Conservation (phyloP, 2,113 vertebrate genomes). For the Crocuta crocuta region DNA sequence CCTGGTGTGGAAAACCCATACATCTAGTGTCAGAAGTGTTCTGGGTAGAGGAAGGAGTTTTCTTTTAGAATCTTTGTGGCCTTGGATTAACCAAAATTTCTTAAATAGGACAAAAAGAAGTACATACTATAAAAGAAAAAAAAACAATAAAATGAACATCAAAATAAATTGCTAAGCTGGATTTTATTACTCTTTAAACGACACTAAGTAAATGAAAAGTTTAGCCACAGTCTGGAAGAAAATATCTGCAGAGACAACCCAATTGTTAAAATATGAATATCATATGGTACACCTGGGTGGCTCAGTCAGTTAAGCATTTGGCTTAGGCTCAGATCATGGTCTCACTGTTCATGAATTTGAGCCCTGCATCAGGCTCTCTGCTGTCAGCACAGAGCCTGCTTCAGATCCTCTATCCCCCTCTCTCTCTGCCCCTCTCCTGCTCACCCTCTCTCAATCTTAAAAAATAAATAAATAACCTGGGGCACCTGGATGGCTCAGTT, state of each 20-base stretch:
- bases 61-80: conserved; percentile 29
- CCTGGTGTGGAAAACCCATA: background rate
- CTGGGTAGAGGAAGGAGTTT: background rate
- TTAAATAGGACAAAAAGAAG: background rate
- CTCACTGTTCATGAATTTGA: too few relatives aligned
- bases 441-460: too few relatives aligned
- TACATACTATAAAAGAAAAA: background rate
- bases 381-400: too few relatives aligned
- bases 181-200: conserved; percentile 21
- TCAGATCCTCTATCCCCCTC: too few relatives aligned
- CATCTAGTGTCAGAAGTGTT: background rate
- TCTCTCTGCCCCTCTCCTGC: too few relatives aligned
- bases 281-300: background rate
- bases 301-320: too few relatives aligned
- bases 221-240: background rate
- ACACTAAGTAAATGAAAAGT: background rate
- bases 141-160: background rate
- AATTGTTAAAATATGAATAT: background rate
- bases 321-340: too few relatives aligned
- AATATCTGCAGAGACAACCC: background rate
- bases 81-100: background rate
- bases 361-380: too few relatives aligned
- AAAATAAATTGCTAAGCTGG: conserved; percentile 1
- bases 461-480: too few relatives aligned
- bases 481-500: too few relatives aligned